Conservation (phyloP, 2,888 invertebrate genomes). For the Hylaea fasciaria region DNA sequence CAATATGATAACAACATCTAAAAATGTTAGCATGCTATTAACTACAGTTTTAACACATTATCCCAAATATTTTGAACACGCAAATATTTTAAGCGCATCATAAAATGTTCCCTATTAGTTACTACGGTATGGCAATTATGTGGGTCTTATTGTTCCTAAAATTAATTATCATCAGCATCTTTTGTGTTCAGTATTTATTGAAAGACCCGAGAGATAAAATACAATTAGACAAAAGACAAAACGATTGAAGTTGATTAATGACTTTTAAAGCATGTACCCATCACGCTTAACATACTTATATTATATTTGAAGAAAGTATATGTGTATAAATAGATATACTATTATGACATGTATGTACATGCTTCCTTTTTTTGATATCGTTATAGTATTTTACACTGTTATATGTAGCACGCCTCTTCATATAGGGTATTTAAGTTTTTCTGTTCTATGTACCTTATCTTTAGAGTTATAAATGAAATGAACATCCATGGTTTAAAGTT, state of each 20-base stretch:
- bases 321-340: too few species aligned
- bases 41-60: not conserved
- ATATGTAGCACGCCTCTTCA: too few species aligned
- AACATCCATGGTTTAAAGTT: too few species aligned
- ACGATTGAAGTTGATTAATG: conserved; percentile 29
- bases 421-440: too few species aligned
- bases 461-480: too few species aligned
- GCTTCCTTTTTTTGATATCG: too few species aligned
- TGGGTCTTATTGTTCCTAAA: conserved; percentile 39
- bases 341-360: too few species aligned
- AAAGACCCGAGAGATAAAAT: conserved; percentile 20
- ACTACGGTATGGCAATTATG: conserved; percentile 45
- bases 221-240: conserved; percentile 24
- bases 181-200: conserved; percentile 42
- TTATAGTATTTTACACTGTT: too few species aligned
- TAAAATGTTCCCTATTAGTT: conserved; percentile 48
- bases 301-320: too few species aligned
- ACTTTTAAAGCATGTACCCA: conserved; percentile 5
- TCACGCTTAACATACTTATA: conserved; percentile 47
- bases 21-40: not conserved
- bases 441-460: too few species aligned
- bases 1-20: not conserved
- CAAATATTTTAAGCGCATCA: conserved; percentile 31
- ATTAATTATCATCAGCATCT: conserved; percentile 40
- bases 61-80: conserved; percentile 50